phyloP scores from a whole-genome alignment of 1,140 invertebrate species.

The Lamellibrachia luymesi region DNA sequence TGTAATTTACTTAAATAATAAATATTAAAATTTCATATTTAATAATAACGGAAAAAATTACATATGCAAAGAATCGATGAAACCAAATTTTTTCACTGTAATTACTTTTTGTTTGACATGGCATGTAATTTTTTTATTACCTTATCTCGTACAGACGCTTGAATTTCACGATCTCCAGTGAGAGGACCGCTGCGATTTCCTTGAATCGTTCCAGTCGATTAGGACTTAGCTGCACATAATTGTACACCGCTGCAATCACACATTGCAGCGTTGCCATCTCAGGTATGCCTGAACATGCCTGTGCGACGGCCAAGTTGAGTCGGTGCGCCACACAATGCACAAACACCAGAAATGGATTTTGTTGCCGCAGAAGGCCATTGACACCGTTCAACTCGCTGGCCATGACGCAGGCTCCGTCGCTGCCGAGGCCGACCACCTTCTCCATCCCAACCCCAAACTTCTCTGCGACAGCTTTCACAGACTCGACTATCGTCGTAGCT shows the following conservation, averaged over 20 bases:
- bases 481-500: neutral
- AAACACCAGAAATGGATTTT: constrained; percentile 11
- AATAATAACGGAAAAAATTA: too few species aligned
- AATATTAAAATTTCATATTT: too few species aligned
- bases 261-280: neutral
- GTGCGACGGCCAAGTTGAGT: neutral
- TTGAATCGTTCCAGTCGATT: neutral
- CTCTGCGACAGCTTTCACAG: neutral
- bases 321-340: constrained; percentile 12
- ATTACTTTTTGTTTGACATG: too few species aligned
- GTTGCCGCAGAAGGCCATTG: neutral
- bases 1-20: too few species aligned
- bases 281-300: neutral
- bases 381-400: neutral
- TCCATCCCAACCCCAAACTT: neutral
- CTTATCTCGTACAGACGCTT: neutral
- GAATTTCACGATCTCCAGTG: neutral
- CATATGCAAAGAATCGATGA: neutral
- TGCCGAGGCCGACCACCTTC: constrained; percentile 13
- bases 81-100: neutral
- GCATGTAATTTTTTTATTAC: neutral
- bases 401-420: constrained; percentile 14
- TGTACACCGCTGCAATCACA: neutral
- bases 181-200: neutral
- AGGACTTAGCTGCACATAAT: neutral